A percentile compares a stretch with the other conserved stretches of the same genome.
phyloP scores from a whole-genome alignment of 2,888 invertebrate species.

The Omphaloscelis lunosa region DNA sequence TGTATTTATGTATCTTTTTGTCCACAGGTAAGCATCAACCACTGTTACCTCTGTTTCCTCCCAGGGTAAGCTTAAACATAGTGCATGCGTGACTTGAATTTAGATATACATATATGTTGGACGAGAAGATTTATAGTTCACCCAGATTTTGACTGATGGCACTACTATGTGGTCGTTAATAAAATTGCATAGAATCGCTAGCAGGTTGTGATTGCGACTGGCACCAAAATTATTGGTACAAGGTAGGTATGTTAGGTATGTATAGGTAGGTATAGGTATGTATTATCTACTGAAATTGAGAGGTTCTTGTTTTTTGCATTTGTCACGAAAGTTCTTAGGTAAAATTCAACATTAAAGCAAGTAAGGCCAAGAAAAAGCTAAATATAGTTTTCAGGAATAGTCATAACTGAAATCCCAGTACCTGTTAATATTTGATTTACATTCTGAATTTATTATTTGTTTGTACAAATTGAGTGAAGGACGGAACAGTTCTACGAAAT shows the following conservation, averaged over 20 bases:
- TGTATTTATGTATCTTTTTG: slow-evolving; percentile 20
- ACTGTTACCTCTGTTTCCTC: background rate
- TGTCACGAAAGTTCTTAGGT: no score
- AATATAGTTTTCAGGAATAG: background rate
- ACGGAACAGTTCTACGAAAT: background rate
- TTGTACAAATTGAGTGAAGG: background rate
- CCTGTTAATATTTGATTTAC: background rate
- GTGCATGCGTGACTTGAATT: background rate
- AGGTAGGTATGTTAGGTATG: no score
- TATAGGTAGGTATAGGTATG: no score
- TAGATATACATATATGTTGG: background rate
- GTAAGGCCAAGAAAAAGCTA: background rate
- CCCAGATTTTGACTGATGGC: background rate
- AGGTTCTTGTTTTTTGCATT: background rate
- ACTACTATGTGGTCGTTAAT: no score
- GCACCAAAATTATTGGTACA: background rate
- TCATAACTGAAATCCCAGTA: background rate
- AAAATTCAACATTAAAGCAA: background rate
- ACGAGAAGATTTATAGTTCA: background rate
- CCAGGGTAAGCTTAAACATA: slow-evolving; percentile 21
- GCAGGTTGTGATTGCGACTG: background rate
- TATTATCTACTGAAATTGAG: no score
- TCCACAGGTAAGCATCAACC: slow-evolving; percentile 38
- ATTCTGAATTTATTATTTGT: background rate
- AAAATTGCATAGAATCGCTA: background rate